Evolutionary conservation across 2,888 invertebrate species (phyloP).

Genomic region (Caenorhabditis panamensis): DNA sequence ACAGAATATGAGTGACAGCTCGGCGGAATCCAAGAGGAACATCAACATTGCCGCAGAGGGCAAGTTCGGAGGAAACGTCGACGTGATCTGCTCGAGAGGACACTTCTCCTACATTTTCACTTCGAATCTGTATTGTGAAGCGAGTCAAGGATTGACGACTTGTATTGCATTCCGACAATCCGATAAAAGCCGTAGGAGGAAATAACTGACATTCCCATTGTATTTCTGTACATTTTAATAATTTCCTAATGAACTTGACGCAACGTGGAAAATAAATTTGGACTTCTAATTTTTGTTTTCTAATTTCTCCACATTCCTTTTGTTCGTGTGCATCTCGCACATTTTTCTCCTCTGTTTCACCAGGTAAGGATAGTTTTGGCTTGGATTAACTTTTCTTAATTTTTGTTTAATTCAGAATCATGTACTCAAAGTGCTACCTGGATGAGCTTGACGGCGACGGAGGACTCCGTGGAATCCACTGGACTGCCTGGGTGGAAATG

Average conservation of each 20-base stretch:
- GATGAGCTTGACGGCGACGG: too few relatives aligned
- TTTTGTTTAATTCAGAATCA: too few relatives aligned
- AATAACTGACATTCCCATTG: conserved; percentile 14
- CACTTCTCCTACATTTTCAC: conserved; percentile 78
- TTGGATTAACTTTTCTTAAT: too few relatives aligned
- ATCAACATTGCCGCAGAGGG: conserved; percentile 71
- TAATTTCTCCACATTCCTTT: too few relatives aligned
- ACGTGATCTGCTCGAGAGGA: conserved; percentile 77
- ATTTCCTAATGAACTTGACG: conserved; percentile 19
- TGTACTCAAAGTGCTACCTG: too few relatives aligned
- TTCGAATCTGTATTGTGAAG: conserved; percentile 73
- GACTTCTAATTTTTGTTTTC: too few relatives aligned
- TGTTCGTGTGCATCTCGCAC: too few relatives aligned
- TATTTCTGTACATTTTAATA: conserved; percentile 49
- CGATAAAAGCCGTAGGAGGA: conserved; percentile 39
- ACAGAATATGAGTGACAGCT: conserved; percentile 76
- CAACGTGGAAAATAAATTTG: too few relatives aligned
- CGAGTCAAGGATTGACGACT: conserved; percentile 70
- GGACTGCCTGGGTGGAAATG: too few relatives aligned
- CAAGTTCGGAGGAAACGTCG: conserved; percentile 76
- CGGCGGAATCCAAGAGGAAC: conserved; percentile 74
- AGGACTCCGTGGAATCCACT: too few relatives aligned
- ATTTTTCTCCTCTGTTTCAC: too few relatives aligned
- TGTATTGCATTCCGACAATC: conserved; percentile 73
- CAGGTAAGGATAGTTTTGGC: too few relatives aligned